Evolutionary conservation across 2,888 invertebrate genomes (phyloP), one percentile per base, ranked within the genome.

Genomic region (Aplocera efformata): DNA sequence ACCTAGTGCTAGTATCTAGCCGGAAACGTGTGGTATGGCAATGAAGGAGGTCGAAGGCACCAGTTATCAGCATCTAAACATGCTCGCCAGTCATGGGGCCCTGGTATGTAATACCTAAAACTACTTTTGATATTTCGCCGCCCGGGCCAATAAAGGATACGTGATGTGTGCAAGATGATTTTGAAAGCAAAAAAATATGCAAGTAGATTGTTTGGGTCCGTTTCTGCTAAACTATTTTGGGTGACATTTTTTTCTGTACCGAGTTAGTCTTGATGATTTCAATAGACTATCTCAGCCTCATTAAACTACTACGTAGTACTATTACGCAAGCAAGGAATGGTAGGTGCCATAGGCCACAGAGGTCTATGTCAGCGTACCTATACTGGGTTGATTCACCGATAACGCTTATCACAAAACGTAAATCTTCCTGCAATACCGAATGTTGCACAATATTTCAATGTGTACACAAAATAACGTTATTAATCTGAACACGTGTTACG

Each of bases 21-120:
- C 81, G 82, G 83, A 81, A 82, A 76, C 73, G 59, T 49, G 57
- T 58, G 67, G 63, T 72, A 75, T 75, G 79, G 79, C 79, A 77
- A 78, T 78, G 77, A 74, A 72, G 58, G 65, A 66, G 78, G 75
- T 78, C 73, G 63, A 71, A 78, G 70, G 64, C 71, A 68, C 68
- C 58, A 64, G 62, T 73, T 79, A 80, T 80, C 78, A 73, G 63
- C 72, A 79, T 78, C 79, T 75, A 58, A 68, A 67, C 68, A 70
- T 65, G 66, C 67, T 64, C 60, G 66, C 58, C 64, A 62, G 68
- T 75, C 70, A 74, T 76, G 75, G 67, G 72, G 72, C 68, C 73
- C 72, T 76, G 72, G 72, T 45, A 45, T 75, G 71, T 59, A 59
- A 58, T 76, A 69, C 67, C 71, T 74, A 68, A 67, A 71, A 66